Conservation (phyloP, 2,797 vertebrate species). For the Acanthurus tractus region DNA sequence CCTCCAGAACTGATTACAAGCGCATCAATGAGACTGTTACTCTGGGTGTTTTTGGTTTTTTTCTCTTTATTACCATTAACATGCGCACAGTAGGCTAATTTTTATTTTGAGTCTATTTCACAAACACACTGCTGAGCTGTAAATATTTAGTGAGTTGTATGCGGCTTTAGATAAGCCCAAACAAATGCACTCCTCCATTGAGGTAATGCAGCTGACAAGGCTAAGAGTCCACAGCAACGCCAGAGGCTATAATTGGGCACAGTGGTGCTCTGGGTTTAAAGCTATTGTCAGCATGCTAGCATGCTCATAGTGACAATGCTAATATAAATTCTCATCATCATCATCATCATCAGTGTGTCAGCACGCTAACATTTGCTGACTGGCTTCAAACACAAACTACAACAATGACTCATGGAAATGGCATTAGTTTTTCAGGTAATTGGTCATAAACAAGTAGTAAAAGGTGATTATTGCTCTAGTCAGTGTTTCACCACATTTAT, state of each 20-base stretch:
- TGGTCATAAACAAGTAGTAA: not conserved
- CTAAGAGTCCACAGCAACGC: not conserved
- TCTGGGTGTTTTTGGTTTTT: not conserved
- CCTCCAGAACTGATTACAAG: not conserved
- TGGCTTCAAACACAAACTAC: not conserved
- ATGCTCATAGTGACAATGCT: not conserved
- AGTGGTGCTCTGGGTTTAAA: not conserved
- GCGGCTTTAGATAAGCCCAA: not conserved
- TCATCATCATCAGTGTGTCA: not conserved
- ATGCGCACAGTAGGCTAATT: not conserved
- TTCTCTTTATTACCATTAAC: not conserved
- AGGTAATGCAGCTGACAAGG: not conserved
- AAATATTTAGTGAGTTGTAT: not conserved
- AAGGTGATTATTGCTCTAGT: not conserved
- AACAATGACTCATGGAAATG: not conserved
- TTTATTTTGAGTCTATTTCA: not conserved
- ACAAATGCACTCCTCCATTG: not conserved
- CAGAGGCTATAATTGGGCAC: not conserved
- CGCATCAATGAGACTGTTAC: not conserved
- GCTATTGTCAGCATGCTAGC: not conserved
- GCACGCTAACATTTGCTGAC: not conserved
- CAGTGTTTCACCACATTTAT: too few relatives aligned
- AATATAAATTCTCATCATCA: not conserved
- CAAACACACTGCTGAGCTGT: not conserved
- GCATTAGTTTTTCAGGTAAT: not conserved